These are phyloP conservation scores for Agriotes lineatus DNA, from an alignment of 2,888 invertebrate genomes.

Conservation along the genomic window DNA sequence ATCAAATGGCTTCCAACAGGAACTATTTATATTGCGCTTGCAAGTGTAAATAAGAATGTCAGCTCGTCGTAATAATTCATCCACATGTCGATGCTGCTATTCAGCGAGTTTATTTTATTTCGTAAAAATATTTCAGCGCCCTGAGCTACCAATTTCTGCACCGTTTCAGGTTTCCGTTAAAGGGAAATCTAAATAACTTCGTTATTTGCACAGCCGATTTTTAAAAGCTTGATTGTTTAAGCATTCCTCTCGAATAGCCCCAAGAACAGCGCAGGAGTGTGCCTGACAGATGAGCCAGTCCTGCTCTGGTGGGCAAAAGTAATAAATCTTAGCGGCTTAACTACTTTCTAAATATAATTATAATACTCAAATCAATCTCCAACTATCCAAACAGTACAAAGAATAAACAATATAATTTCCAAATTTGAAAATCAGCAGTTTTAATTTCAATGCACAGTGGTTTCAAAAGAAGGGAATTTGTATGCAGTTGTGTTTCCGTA, in stretches of 20 bases:
- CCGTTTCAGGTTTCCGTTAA: constrained; percentile 30
- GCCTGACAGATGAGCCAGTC: constrained; percentile 8
- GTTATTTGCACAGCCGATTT: constrained; percentile 24
- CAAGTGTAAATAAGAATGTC: constrained; percentile 16
- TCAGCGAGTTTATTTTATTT: constrained; percentile 22
- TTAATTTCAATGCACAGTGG: no score
- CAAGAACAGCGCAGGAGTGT: background rate
- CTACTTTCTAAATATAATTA: background rate
- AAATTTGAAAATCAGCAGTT: no score
- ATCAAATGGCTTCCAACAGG: no score
- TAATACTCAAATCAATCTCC: background rate
- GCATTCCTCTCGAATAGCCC: constrained; percentile 16
- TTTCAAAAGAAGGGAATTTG: background rate
- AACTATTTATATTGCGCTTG: background rate
- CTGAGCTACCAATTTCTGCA: constrained; percentile 30
- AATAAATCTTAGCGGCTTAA: background rate
- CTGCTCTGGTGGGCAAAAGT: background rate
- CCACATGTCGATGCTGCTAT: constrained; percentile 11
- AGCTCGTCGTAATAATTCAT: constrained; percentile 26
- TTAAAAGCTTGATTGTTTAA: constrained; percentile 6
- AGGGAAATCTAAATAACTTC: constrained; percentile 27
- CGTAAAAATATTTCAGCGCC: constrained; percentile 24
- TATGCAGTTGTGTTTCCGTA: background rate
- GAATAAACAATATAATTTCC: no score
- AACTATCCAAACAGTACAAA: background rate